Percentiles rank a stretch among this genome's conserved stretches.
Conservation (phyloP, 2,797 vertebrate species). For the Enteromius unitaeniatus region DNA sequence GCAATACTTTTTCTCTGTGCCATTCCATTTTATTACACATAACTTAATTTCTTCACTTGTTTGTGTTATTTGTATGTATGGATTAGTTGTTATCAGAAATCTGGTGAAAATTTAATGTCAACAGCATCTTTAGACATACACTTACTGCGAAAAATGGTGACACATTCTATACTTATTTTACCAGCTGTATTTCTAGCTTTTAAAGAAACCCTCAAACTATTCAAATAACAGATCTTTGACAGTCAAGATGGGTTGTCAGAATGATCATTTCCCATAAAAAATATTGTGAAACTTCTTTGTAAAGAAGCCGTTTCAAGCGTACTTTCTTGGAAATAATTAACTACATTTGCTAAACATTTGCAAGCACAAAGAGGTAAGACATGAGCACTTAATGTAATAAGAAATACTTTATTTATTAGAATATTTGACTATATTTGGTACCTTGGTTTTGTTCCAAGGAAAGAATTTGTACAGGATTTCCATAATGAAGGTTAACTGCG, state of each 20-base stretch:
- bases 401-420: not conserved
- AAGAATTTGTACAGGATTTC: not conserved
- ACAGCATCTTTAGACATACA: no score
- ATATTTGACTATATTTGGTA: not conserved
- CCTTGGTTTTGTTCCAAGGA: not conserved
- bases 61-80: no score
- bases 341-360: not conserved
- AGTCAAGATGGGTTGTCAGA: not conserved
- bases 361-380: not conserved
- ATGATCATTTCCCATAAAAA: not conserved
- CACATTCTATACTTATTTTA: no score
- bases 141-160: no score
- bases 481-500: not conserved
- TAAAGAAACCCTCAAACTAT: no score
- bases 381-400: not conserved
- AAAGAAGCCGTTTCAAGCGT: not conserved
- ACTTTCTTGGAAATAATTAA: not conserved
- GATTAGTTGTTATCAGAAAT: no score
- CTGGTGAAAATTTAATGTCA: no score
- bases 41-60: no score
- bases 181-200: no score
- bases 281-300: not conserved
- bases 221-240: not conserved
- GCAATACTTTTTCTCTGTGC: no score
- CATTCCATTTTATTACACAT: no score